phyloP scores from a whole-genome alignment of 2,113 vertebrate genomes.

The Corythornis vintsioides region DNA sequence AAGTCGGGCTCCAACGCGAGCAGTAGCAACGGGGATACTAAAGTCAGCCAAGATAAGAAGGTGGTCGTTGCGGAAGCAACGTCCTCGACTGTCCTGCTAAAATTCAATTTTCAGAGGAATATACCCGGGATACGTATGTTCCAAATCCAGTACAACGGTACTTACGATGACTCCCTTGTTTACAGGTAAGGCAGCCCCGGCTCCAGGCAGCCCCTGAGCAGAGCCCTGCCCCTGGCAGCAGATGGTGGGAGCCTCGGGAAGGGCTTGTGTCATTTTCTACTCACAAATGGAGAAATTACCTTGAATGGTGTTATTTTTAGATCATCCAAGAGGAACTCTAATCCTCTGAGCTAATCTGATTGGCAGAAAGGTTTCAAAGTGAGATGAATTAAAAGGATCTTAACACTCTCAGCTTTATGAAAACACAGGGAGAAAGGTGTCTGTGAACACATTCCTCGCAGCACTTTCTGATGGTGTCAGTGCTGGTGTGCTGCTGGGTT shows the following conservation, averaged over 20 bases:
- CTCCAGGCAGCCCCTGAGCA: background rate
- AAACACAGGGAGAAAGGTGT: background rate
- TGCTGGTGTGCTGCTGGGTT: conserved; percentile 10
- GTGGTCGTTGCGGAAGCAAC: conserved; percentile 96
- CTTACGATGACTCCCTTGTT: conserved; percentile 97
- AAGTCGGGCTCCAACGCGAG: conserved; percentile 91
- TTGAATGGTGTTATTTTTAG: conserved; percentile 24
- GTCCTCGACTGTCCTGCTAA: conserved; percentile 92
- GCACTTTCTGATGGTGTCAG: background rate
- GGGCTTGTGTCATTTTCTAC: background rate
- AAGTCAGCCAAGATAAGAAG: conserved; percentile 88
- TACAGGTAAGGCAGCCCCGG: conserved; percentile 88
- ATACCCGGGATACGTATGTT: conserved; percentile 99
- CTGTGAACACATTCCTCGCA: background rate
- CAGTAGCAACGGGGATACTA: conserved; percentile 90
- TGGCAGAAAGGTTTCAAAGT: conserved; percentile 16
- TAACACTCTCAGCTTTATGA: background rate
- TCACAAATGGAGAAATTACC: background rate
- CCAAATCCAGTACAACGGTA: conserved; percentile 99
- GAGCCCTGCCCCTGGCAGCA: background rate
- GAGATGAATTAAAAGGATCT: background rate
- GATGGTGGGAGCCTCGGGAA: background rate
- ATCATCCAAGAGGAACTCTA: conserved; percentile 27
- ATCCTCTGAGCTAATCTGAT: conserved; percentile 27
- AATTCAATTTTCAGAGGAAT: conserved; percentile 99